A percentile compares a stretch with the other conserved stretches of the same genome.
Conservation (phyloP, 2,113 vertebrate genomes). For the Uria aalge region DNA sequence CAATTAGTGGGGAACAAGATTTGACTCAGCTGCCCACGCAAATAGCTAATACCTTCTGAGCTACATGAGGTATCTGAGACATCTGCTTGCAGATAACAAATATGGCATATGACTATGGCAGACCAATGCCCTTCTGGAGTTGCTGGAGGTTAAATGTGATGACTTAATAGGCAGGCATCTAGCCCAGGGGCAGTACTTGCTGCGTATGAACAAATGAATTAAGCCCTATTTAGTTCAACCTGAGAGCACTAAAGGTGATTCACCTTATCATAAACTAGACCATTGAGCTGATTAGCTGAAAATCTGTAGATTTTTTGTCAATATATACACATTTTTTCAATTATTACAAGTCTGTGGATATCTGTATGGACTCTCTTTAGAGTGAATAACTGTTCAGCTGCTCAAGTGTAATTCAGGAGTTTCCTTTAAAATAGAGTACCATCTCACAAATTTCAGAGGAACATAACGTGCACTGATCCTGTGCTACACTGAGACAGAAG, state of each 20-base stretch:
- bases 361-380: background rate
- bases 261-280: background rate
- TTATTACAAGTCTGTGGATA: background rate
- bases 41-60: background rate
- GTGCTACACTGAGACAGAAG: background rate
- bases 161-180: background rate
- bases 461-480: background rate
- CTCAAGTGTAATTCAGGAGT: rapidly evolving
- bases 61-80: rapidly evolving
- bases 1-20: background rate
- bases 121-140: background rate
- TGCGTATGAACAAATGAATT: background rate
- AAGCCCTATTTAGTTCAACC: background rate
- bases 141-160: background rate
- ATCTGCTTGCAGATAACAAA: background rate
- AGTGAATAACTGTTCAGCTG: background rate
- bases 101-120: background rate
- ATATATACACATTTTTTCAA: background rate
- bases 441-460: background rate
- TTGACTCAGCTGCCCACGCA: background rate
- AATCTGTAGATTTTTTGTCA: background rate
- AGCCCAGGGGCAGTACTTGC: background rate
- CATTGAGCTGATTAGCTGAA: background rate
- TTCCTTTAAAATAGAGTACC: background rate
- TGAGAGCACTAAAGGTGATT: background rate